Conservation (phyloP, 2,797 vertebrate genomes). For the Zenarchopterus dispar region DNA sequence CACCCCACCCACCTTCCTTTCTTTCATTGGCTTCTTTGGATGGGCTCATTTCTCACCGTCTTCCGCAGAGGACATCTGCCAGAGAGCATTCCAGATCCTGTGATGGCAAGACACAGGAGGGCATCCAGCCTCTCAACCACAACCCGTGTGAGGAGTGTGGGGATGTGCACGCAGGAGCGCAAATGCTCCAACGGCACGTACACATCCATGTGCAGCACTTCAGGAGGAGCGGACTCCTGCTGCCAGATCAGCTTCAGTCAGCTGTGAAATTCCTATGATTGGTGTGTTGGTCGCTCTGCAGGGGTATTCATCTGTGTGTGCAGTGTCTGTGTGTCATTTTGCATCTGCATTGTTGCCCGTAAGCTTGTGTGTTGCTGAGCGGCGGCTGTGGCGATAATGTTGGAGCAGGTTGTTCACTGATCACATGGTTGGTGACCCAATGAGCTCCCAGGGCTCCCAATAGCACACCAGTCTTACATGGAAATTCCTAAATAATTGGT, state of each 20-base stretch:
- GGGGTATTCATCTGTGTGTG: slow-evolving; percentile 25
- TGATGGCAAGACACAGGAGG: slow-evolving; percentile 44
- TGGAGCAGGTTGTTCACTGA: background rate
- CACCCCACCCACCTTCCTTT: slow-evolving; percentile 28
- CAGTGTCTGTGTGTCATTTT: slow-evolving; percentile 26
- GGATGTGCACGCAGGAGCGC: slow-evolving; percentile 2
- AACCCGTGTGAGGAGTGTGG: slow-evolving; percentile 10
- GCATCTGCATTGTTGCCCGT: slow-evolving; percentile 17
- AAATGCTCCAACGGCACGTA: slow-evolving; percentile 26
- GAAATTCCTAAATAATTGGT: background rate
- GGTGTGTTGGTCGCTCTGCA: slow-evolving; percentile 53
- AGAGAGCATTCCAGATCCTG: slow-evolving; percentile 49
- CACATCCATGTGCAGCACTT: slow-evolving; percentile 27
- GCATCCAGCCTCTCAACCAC: slow-evolving; percentile 20
- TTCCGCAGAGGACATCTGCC: slow-evolving; percentile 58
- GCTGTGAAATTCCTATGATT: slow-evolving; percentile 66
- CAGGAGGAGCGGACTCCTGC: slow-evolving; percentile 53
- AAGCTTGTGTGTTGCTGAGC: slow-evolving; percentile 11
- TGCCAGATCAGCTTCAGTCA: slow-evolving; percentile 66
- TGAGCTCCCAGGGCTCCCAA: background rate
- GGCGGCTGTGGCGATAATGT: background rate
- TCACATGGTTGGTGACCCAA: background rate
- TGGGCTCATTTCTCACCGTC: slow-evolving; percentile 57
- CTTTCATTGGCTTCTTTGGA: slow-evolving; percentile 51
- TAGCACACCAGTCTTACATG: no score